These are phyloP conservation scores for Calosoma granatense DNA, from an alignment of 1,140 invertebrate species.

Conservation along the genomic window DNA sequence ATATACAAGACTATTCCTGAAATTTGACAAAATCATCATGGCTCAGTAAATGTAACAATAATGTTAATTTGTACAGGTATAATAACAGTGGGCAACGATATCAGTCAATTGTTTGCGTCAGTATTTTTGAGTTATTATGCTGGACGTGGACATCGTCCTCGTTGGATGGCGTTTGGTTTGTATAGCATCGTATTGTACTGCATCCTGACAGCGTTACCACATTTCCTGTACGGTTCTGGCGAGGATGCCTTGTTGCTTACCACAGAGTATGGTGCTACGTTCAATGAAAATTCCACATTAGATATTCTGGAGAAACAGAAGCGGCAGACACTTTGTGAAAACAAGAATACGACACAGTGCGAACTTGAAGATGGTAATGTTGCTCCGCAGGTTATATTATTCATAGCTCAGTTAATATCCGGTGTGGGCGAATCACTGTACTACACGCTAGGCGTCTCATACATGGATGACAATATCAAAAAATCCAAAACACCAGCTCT, in stretches of 20 bases:
- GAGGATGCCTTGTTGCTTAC: constrained; percentile 55
- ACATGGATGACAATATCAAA: constrained; percentile 61
- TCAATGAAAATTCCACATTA: constrained; percentile 31
- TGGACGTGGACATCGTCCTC: constrained; percentile 52
- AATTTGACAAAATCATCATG: too few relatives aligned
- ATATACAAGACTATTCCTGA: too few relatives aligned
- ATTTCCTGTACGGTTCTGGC: constrained; percentile 62
- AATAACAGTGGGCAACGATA: constrained; percentile 60
- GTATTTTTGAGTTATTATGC: constrained; percentile 57
- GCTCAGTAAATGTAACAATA: too few relatives aligned
- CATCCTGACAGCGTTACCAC: constrained; percentile 57
- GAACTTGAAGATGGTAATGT: constrained; percentile 46
- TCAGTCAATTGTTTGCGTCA: constrained; percentile 46
- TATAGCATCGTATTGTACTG: constrained; percentile 59
- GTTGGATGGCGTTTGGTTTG: constrained; percentile 62
- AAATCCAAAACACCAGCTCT: constrained; percentile 57
- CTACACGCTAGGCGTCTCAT: constrained; percentile 56
- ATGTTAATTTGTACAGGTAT: too few relatives aligned
- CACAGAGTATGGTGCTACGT: constrained; percentile 43
- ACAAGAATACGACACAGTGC: constrained; percentile 33
- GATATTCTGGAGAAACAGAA: constrained; percentile 30
- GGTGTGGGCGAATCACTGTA: constrained; percentile 55
- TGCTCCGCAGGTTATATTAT: constrained; percentile 47
- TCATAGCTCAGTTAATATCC: constrained; percentile 53
- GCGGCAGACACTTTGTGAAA: constrained; percentile 33